Evolutionary conservation across 2,113 vertebrate genomes (phyloP).

Genomic region (Sander vitreus): DNA sequence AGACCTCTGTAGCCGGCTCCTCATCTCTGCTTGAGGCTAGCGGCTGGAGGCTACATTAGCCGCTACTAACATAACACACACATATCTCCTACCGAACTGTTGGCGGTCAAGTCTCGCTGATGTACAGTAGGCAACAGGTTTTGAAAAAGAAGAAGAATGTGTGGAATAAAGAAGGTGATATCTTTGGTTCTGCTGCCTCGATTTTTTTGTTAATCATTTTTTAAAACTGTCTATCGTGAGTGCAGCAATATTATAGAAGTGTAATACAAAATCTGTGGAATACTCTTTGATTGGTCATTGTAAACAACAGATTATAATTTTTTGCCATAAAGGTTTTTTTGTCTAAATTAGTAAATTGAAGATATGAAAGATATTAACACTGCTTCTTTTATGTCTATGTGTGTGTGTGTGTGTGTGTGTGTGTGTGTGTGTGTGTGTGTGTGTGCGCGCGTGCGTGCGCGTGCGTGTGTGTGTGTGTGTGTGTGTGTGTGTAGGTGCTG

Average conservation of each 20-base stretch:
- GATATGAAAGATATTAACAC: slow-evolving; percentile 5
- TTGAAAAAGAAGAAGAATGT: background rate
- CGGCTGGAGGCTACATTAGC: background rate
- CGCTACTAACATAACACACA: no score
- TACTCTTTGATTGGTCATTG: background rate
- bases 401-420: no score
- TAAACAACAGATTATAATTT: slow-evolving; percentile 8
- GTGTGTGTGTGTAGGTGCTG: slow-evolving; percentile 88
- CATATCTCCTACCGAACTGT: no score
- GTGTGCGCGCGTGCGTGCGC: background rate
- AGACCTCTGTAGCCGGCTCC: background rate
- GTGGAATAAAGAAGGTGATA: background rate
- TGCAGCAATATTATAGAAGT: background rate
- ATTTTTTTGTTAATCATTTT: no score
- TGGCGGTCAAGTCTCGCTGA: no score
- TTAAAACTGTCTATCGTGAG: background rate
- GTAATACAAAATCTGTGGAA: background rate
- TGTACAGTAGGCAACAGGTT: background rate
- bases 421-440: no score
- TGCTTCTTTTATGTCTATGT: slow-evolving; percentile 8
- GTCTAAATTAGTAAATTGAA: background rate
- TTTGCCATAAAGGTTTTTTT: background rate
- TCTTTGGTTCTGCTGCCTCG: background rate
- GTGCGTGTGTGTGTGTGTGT: slow-evolving; percentile 7
- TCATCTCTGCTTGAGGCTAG: no score